A percentile compares a stretch with the other conserved stretches of the same genome.
phyloP scores from a whole-genome alignment of 2,113 vertebrate genomes.

The Oreochromis aureus region DNA sequence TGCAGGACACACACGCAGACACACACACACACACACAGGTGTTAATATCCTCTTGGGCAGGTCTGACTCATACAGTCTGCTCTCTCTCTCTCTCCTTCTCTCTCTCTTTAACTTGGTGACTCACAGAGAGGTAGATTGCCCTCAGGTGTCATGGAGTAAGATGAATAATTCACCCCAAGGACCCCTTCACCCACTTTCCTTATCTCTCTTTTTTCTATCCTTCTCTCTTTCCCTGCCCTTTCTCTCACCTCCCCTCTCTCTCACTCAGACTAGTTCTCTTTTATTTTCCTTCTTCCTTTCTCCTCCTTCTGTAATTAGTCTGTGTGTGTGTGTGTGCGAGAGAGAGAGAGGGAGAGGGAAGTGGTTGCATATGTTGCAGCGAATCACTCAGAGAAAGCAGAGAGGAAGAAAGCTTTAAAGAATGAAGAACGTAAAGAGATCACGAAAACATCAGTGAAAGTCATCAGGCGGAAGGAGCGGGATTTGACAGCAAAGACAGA shows the following conservation, averaged over 20 bases:
- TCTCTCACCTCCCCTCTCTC: conserved; percentile 1
- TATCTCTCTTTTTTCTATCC: not conserved
- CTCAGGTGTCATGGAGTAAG: conserved; percentile 57
- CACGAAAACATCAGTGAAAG: not conserved
- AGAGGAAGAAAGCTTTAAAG: not conserved
- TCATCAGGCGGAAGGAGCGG: not conserved
- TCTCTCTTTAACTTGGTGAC: conserved; percentile 54
- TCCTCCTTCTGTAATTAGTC: conserved; percentile 48
- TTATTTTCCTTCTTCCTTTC: conserved; percentile 6
- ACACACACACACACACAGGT: conserved; percentile 33
- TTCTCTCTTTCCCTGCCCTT: not conserved
- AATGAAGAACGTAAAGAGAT: not conserved
- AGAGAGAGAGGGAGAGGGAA: not conserved
- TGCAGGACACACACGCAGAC: conserved; percentile 30
- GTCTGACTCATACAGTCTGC: conserved; percentile 49
- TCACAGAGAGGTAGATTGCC: conserved; percentile 57
- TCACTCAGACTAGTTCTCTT: not conserved
- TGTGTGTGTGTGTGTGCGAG: not conserved
- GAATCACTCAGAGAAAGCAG: conserved; percentile 4
- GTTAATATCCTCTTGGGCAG: conserved; percentile 51
- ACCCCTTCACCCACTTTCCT: conserved; percentile 6
- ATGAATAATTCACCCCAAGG: conserved; percentile 66
- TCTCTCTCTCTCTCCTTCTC: conserved; percentile 16
- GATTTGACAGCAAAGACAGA: not conserved
- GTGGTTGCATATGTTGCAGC: conserved; percentile 33